Evolutionary conservation across 2,797 vertebrate genomes (phyloP), one percentile per base, ranked within the genome.

Genomic region (Hozukius guyotensis): DNA sequence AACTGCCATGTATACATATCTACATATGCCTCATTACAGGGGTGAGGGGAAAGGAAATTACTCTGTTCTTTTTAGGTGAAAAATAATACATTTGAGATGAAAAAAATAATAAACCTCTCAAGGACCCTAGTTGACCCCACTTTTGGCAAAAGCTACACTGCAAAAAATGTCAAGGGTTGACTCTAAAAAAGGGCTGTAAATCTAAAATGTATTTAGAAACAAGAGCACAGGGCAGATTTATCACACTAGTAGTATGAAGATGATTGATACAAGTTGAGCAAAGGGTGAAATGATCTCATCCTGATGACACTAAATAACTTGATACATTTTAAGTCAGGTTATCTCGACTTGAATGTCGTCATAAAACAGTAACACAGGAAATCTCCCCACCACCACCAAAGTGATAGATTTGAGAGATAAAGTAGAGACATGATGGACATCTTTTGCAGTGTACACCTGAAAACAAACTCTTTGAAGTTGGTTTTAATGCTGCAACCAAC

Each of bases 401-500:
- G 31, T 46, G 11, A 18, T 1, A 20, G 60, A 83, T 72, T 8
- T 46, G 20, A 13, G 12, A 55, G 83, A 75, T 77, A 64, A 71
- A 56, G 8, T 9, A 12, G 8, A 76, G 36, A 32, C 61, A 24
- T 1, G 12, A 0, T 20, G 72, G 78, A 62, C 84, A 81, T 64
- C 56, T 85, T 85, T 82, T 77, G 32, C 73, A 85, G 79, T 13
- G 81, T 70, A 22, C 86, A 90, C 90, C 88, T 90, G 83, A 87
- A 72, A 36, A 46, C 72, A 72, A 79, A 79, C 73, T 81, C 85
- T 88, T 72, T 88, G 89, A 92, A 83, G 85, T 89, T 69, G 29
- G 5, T 20, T 79, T 57, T 74, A 77, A 81, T 34, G 72, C 38
- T 60, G 56, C 77, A 77, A 81, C 88, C 77, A 77, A 81, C 88